These are phyloP conservation scores for Drosophila novamexicana DNA, from an alignment of 1,140 invertebrate species.

Conservation along the genomic window DNA sequence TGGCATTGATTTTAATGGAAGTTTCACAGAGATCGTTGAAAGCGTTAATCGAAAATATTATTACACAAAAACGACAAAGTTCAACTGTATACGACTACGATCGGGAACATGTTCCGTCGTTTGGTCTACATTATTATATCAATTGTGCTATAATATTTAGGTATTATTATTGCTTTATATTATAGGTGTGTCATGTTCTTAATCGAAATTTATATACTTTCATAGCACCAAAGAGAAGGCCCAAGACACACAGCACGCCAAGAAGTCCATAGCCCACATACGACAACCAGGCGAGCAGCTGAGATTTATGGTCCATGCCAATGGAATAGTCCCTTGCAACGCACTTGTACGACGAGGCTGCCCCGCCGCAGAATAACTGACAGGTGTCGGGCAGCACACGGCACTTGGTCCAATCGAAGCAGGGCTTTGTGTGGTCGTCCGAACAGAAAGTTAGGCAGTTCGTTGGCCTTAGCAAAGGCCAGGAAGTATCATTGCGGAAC, in stretches of 20 bases:
- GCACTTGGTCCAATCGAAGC: conserved; percentile 16
- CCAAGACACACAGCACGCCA: not conserved
- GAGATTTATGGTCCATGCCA: too few relatives aligned
- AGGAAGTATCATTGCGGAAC: conserved; percentile 1
- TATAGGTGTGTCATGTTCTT: not conserved
- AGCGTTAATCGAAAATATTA: too few relatives aligned
- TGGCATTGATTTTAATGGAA: too few relatives aligned
- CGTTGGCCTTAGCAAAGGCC: not conserved
- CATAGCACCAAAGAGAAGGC: not conserved
- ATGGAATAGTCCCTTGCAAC: conserved; percentile 1
- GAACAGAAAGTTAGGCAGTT: conserved; percentile 15
- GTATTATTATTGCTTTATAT: conserved; percentile 27
- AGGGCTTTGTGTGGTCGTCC: conserved; percentile 17
- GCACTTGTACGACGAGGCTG: not conserved
- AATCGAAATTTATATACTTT: not conserved
- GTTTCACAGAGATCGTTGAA: too few relatives aligned
- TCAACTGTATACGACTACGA: too few relatives aligned
- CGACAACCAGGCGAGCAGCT: not conserved
- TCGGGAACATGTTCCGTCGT: too few relatives aligned
- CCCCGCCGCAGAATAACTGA: not conserved
- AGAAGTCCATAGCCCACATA: not conserved
- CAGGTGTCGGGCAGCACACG: not conserved
- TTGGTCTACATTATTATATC: too few relatives aligned
- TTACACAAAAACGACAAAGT: too few relatives aligned
- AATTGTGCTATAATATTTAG: conserved; percentile 8